These are phyloP conservation scores for Nephila pilipes DNA, from an alignment of 1,140 invertebrate species.

Conservation along the genomic window DNA sequence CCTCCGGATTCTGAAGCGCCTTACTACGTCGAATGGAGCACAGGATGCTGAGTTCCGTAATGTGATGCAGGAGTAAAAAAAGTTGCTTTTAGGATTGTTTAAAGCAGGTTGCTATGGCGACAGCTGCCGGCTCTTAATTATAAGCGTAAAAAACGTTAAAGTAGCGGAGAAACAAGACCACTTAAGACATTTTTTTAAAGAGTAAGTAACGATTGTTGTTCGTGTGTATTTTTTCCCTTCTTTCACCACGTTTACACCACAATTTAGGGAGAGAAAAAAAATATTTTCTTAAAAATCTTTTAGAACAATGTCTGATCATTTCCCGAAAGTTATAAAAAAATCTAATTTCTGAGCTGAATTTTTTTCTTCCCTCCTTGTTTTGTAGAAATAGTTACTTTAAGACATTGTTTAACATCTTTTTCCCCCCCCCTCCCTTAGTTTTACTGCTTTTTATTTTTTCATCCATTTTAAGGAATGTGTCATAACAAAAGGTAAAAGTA, in stretches of 20 bases:
- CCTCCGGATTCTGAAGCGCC: neutral
- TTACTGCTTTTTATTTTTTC: too few species aligned
- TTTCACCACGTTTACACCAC: neutral
- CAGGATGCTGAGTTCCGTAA: constrained; percentile 9
- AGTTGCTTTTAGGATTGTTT: neutral
- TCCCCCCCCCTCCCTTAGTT: too few species aligned
- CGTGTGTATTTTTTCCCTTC: neutral
- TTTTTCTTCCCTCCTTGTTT: too few species aligned
- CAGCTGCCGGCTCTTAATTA: neutral
- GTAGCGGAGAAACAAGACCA: neutral
- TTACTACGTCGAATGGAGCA: neutral
- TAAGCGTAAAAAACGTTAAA: neutral
- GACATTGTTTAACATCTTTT: too few species aligned
- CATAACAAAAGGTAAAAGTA: too few species aligned
- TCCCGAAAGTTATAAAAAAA: too few species aligned
- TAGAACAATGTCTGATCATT: neutral
- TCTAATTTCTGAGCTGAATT: too few species aligned
- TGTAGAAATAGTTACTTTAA: too few species aligned
- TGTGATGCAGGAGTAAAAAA: neutral
- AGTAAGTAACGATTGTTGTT: neutral
- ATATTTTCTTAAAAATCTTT: neutral
- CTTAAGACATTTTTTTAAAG: neutral
- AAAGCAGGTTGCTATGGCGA: constrained; percentile 23
- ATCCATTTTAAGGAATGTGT: too few species aligned
- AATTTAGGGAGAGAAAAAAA: neutral